phyloP scores from a whole-genome alignment of 2,113 vertebrate species.

The Ibidorhyncha struthersii region DNA sequence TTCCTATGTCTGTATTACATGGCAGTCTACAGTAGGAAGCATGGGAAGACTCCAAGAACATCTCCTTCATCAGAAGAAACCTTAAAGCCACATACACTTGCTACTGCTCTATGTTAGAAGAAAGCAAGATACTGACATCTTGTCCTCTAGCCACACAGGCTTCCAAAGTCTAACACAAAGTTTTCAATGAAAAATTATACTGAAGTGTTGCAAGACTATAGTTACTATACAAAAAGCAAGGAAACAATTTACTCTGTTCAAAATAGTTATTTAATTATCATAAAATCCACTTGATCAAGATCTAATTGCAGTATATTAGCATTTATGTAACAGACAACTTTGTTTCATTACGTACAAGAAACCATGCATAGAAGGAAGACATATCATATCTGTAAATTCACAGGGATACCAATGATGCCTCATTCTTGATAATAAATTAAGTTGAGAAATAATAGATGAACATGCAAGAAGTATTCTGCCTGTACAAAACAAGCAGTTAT shows the following conservation, averaged over 20 bases:
- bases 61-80: not conserved
- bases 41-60: not conserved
- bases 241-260: not conserved
- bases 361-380: not conserved
- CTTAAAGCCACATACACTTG: not conserved
- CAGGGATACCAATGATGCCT: not conserved
- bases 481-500: not conserved
- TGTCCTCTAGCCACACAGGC: not conserved
- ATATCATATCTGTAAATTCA: not conserved
- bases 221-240: not conserved
- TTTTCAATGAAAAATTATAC: not conserved
- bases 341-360: not conserved
- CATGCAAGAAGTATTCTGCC: not conserved
- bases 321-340: not conserved
- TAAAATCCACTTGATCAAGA: not conserved
- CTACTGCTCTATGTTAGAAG: not conserved
- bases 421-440: conserved; percentile 9
- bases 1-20: not conserved
- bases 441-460: not conserved
- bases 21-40: not conserved
- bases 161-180: not conserved
- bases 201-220: not conserved
- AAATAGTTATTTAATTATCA: not conserved
- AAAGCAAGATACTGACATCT: not conserved
- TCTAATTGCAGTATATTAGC: not conserved